Conservation (phyloP, 1,140 invertebrate species). For the Ylistrum balloti region DNA sequence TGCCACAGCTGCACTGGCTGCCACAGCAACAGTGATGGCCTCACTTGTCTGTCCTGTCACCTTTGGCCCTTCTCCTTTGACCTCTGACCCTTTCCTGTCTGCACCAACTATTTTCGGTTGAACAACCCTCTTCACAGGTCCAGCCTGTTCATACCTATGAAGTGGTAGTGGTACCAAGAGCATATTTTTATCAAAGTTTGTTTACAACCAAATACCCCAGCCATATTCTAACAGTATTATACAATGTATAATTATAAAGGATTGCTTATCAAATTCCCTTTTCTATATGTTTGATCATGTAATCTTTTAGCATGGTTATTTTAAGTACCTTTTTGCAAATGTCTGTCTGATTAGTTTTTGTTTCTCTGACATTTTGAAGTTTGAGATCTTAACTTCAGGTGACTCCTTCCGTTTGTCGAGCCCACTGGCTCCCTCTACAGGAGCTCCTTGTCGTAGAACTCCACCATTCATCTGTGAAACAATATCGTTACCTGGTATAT, state of each 20-base stretch:
- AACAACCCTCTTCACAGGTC: slow-evolving; percentile 73
- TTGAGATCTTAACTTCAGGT: slow-evolving; percentile 74
- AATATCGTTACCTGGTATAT: neutral
- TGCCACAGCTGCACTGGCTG: slow-evolving; percentile 77
- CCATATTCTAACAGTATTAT: neutral
- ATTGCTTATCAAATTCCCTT: too few relatives aligned
- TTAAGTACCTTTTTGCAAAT: slow-evolving; percentile 73
- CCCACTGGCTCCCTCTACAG: slow-evolving; percentile 61
- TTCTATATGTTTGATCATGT: neutral
- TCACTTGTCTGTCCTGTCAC: slow-evolving; percentile 56
- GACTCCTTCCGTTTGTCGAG: slow-evolving; percentile 57
- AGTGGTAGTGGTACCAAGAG: too few relatives aligned
- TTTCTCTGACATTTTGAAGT: slow-evolving; percentile 73
- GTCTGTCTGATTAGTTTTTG: slow-evolving; percentile 71
- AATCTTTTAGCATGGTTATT: neutral
- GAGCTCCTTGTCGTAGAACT: slow-evolving; percentile 71
- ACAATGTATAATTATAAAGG: neutral
- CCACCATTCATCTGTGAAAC: slow-evolving; percentile 53
- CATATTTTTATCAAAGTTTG: neutral
- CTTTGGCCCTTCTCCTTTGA: slow-evolving; percentile 40
- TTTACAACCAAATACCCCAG: neutral
- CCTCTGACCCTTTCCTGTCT: slow-evolving; percentile 49
- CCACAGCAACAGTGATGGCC: slow-evolving; percentile 71
- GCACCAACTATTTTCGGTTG: slow-evolving; percentile 71
- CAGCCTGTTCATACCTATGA: slow-evolving; percentile 62